Evolutionary conservation across 2,113 vertebrate species (phyloP).

Genomic region (Caretta caretta): DNA sequence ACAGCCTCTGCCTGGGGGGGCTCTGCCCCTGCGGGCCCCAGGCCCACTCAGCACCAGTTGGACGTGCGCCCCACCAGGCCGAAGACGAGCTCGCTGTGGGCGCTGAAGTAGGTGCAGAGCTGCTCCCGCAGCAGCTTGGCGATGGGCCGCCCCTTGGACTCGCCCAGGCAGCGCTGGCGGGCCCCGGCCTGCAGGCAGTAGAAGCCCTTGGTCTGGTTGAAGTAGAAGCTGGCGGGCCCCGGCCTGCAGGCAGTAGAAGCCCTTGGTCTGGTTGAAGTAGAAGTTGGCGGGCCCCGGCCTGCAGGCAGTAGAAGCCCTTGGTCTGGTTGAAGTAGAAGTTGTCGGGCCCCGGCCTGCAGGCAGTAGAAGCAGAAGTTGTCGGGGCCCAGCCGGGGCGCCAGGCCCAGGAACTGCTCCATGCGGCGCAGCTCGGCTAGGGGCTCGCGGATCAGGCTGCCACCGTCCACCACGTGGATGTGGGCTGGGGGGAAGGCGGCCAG

Average conservation of each 20-base stretch:
- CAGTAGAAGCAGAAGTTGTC: conserved; percentile 88
- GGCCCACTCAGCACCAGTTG: conserved; percentile 76
- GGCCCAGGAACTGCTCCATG: conserved; percentile 81
- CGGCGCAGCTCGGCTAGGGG: conserved; percentile 83
- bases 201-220: conserved; percentile 87
- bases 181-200: conserved; percentile 80
- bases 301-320: conserved; percentile 87
- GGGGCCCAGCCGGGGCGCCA: conserved; percentile 76
- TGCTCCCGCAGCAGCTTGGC: conserved; percentile 74
- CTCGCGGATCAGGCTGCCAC: conserved; percentile 81
- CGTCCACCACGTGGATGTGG: conserved; percentile 86
- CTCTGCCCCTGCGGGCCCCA: too few species aligned
- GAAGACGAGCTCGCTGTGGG: conserved; percentile 84
- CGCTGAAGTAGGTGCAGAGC: conserved; percentile 81
- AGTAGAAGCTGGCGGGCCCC: conserved; percentile 83
- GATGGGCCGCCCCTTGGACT: conserved; percentile 83
- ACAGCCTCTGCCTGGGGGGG: too few species aligned
- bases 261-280: conserved; percentile 87
- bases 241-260: conserved; percentile 84
- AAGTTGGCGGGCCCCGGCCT: conserved; percentile 71
- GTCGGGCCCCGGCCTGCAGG: conserved; percentile 72
- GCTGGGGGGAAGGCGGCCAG: conserved; percentile 79
- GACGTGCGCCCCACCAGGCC: conserved; percentile 83
- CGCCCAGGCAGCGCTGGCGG: conserved; percentile 84
- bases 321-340: conserved; percentile 87